Base-by-base conservation (phyloP, 2,888 invertebrate genomes). In the Tyria jacobaeae region DNA sequence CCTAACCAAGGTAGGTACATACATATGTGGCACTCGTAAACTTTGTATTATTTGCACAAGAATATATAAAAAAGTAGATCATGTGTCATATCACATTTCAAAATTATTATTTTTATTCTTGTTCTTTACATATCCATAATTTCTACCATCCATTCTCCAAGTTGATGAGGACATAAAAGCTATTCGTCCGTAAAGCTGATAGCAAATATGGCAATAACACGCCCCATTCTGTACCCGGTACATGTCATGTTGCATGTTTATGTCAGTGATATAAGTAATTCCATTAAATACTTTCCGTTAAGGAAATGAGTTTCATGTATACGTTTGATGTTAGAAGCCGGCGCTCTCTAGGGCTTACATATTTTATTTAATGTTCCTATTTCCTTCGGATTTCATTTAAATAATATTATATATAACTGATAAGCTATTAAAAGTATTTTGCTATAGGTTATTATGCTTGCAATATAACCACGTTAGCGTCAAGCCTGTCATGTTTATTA, bases 141-240 rank as follows among this genome's bases (percentile, higher is more conserved):
- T 27, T 31, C 41, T 41, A 14, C 2, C 15, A 21, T 70, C 71
- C 31, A 37, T 27, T 62, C 65, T 59, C 54, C n/a, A 62, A 64
- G 64, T 74, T 83, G 81, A 83, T 80, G 84, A 83, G 80, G 80
- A 78, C 82, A 76, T 79, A 72, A 77, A 81, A 80, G 72, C 75
- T 70, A 73, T 71, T 80, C 76, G 71, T 62, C 71, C 76, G 83
- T 82, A 85, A 86, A 81, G 71, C 80, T 73, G 85, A 85, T 85
- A 85, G 80, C 78, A 76, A 79, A 80, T 79, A 81, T 76, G 75
- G 76, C 78, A 81, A 82, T 82, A 82, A 81, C 76, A 60, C 25
- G 58, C 53, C 21, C 47, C 44, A 55, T 55, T 56, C 34, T 47
- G 34, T 56, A n/a, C 47, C 27, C 24, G 35, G 25, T 27, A 41